Evolutionary conservation across 2,888 invertebrate genomes (phyloP), one percentile per base, ranked within the genome.

Genomic region (Aphodius granarius): DNA sequence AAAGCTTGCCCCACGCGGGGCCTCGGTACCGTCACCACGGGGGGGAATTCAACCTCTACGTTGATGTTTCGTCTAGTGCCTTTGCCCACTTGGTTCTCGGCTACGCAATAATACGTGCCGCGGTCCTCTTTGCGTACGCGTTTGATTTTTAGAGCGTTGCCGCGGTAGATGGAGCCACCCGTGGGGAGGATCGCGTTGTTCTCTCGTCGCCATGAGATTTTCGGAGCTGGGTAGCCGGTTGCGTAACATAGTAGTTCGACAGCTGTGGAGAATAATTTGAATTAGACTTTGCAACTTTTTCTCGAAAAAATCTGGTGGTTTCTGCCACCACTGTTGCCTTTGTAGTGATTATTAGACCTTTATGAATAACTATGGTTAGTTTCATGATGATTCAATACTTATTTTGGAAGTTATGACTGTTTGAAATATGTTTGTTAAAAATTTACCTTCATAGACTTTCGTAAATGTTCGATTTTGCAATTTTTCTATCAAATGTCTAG

Each of bases 61-160:
- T 96, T 96, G 80, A 97, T 94, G 82, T 97, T 83, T 84, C 95
- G 89, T 22, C 94, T 89, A 2, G 95, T 94, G 0, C 96, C 96
- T 81, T 94, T 92, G 23, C 96, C 96, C 0, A 96, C 96, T 0
- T 94, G 94, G 82, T 96, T 96, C 83, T 96, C 96, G 5, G 96
- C 97, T 0, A 97, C 96, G 82, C 97, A 97, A 84, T 97, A 97
- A 86, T 97, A 97, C 0, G 97, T 97, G 15, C 97, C 97, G 71
- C 97, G 91, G 85, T 97, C 96, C 83, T 96, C 96, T 84, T 97
- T 97, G 79, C 92, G 92, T 0, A 96, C 94, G 0, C 91, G 87
- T 3, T 92, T 88, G 76, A 97, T 94, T 84, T 94, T 94, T 77
- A 97, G 86, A 18, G 92, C 89, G 83, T 95, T 95, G 15, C 97